phyloP scores from a whole-genome alignment of 2,888 invertebrate genomes.

The Rhorus exstirpatorius region DNA sequence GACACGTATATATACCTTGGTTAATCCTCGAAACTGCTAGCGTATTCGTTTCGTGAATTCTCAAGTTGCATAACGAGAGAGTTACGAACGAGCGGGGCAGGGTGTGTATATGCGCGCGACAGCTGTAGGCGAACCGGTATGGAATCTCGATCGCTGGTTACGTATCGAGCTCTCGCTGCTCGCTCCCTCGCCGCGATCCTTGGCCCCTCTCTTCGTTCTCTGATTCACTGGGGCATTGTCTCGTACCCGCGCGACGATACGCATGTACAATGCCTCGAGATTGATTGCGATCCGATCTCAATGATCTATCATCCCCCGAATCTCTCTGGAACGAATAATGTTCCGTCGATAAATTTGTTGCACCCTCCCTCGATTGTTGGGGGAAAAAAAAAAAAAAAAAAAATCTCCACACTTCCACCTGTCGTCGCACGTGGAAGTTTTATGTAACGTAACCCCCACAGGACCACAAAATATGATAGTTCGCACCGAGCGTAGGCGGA shows the following conservation, averaged over 20 bases:
- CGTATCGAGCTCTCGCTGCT: background rate
- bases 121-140: constrained; percentile 52
- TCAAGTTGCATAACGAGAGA: constrained; percentile 50
- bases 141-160: constrained; percentile 39
- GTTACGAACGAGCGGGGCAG: constrained; percentile 26
- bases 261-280: constrained; percentile 10
- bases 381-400: too few relatives aligned
- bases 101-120: constrained; percentile 20
- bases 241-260: constrained; percentile 18
- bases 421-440: too few relatives aligned
- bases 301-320: too few relatives aligned
- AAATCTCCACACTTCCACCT: too few relatives aligned
- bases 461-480: too few relatives aligned
- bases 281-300: constrained; percentile 7
- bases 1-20: background rate
- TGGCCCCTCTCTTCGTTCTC: constrained; percentile 2
- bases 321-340: too few relatives aligned
- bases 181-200: constrained; percentile 32
- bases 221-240: constrained; percentile 70
- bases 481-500: too few relatives aligned
- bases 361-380: too few relatives aligned
- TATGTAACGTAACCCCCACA: too few relatives aligned
- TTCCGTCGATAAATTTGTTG: too few relatives aligned
- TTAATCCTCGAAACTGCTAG: constrained; percentile 28
- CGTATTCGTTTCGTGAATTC: constrained; percentile 44